Evolutionary conservation across 2,797 vertebrate genomes (phyloP).

Genomic region (Lacerta bilineata): DNA sequence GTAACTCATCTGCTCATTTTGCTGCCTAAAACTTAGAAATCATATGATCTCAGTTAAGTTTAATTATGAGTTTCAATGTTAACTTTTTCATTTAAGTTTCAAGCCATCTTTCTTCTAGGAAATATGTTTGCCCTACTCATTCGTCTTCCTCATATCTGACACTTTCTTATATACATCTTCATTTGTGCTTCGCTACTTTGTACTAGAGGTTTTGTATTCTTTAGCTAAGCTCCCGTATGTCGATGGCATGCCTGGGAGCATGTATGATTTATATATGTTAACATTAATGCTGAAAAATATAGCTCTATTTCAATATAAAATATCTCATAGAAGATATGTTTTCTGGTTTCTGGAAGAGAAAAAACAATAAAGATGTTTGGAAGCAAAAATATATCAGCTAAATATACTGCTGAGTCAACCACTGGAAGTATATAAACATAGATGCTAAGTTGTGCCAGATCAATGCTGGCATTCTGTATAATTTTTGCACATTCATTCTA

Average conservation of each 20-base stretch:
- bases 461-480: not conserved
- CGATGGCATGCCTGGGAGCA: not conserved
- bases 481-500: not conserved
- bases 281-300: not conserved
- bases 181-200: not conserved
- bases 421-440: not conserved
- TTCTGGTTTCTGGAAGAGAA: not conserved
- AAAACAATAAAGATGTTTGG: too few species aligned
- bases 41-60: not conserved
- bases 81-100: not conserved
- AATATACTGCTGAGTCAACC: not conserved
- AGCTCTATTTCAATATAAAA: not conserved
- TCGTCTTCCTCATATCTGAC: not conserved
- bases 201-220: not conserved
- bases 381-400: not conserved
- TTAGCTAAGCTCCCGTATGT: not conserved
- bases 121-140: not conserved
- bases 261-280: not conserved
- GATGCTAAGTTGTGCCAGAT: not conserved
- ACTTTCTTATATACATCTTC: not conserved
- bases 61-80: not conserved
- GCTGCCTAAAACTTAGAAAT: not conserved
- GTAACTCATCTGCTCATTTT: not conserved
- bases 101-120: not conserved
- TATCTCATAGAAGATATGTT: not conserved